Evolutionary conservation across 35 echinoderm and acorn worm species (phyloP), one percentile per base, ranked within the genome.

Genomic region (Chiridota heheva): DNA sequence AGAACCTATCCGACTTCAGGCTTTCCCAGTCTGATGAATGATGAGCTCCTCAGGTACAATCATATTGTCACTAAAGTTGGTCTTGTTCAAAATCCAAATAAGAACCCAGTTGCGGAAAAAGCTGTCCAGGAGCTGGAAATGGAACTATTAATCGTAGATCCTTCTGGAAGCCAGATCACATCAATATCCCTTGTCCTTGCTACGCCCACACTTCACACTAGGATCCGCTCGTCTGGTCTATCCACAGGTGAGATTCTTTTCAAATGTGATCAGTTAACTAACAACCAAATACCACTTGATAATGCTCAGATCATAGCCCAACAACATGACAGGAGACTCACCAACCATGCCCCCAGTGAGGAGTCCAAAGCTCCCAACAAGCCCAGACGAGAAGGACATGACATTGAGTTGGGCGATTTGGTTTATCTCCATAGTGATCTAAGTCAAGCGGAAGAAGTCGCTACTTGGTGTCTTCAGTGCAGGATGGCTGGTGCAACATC

Each of bases 21-120:
- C 7, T 88, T 88, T 32, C 7, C 22, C 4, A 1, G 26, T 17
- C 84, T 87, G 0, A 16, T 25, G 26, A 2, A 30, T 2, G 85
- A 88, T 40, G 36, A 58, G 32, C 60, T 73, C n/a, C 86, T 89
- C 32, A 29, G 82, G 40, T n/a, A n/a, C n/a, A 65, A 72, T 35
- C 83, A 68, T 22, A 72, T 92, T 43, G 39, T 7, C 51, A 73
- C 87, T 17, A 84, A 92, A 43, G 28, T 92, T 20, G 84, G 83
- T 7, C 76, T 64, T 13, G 24, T 58, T n/a, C 81, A 92, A 36
- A 91, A 91, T 71, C 29, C 43, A 3, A 86, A 91, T 64, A 91
- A 86, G 36, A 91, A 91, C 35, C 84, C 84, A 8, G 58, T 92
- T 5, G 74, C 84, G 6, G 83, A 87, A 36, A 92, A 78, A 42